Conservation (phyloP, 92 coral and sea anemone genomes). For the Heteractis magnifica region DNA sequence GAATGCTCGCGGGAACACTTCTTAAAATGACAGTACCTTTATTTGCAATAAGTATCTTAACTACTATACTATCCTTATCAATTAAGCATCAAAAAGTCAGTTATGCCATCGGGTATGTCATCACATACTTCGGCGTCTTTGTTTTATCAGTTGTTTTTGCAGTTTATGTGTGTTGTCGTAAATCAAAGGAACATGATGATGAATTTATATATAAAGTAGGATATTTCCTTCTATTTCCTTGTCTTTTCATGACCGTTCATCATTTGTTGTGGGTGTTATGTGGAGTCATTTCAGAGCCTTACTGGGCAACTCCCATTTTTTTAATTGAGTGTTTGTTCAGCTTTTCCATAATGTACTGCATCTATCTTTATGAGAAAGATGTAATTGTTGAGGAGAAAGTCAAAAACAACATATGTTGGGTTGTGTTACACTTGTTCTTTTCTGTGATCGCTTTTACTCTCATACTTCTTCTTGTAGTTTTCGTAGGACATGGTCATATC, state of each 20-base stretch:
- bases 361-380: conserved; percentile 5
- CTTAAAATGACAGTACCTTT: not conserved
- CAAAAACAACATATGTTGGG: not conserved
- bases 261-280: conserved; percentile 30
- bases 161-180: not conserved
- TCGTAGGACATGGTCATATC: conserved; percentile 6
- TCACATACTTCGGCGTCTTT: not conserved
- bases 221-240: conserved; percentile 18
- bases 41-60: not conserved
- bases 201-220: not conserved
- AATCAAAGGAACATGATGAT: not conserved
- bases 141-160: rapidly evolving
- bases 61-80: not conserved
- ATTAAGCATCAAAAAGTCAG: not conserved
- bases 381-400: not conserved
- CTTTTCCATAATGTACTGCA: not conserved
- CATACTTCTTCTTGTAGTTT: not conserved
- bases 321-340: not conserved
- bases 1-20: not conserved
- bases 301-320: conserved; percentile 4
- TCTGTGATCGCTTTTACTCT: not conserved
- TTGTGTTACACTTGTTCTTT: not conserved
- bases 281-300: conserved; percentile 2
- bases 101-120: not conserved
- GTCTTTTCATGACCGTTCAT: conserved; percentile 24